phyloP scores from a whole-genome alignment of 2,888 invertebrate genomes.

The Dendrolimus houi region DNA sequence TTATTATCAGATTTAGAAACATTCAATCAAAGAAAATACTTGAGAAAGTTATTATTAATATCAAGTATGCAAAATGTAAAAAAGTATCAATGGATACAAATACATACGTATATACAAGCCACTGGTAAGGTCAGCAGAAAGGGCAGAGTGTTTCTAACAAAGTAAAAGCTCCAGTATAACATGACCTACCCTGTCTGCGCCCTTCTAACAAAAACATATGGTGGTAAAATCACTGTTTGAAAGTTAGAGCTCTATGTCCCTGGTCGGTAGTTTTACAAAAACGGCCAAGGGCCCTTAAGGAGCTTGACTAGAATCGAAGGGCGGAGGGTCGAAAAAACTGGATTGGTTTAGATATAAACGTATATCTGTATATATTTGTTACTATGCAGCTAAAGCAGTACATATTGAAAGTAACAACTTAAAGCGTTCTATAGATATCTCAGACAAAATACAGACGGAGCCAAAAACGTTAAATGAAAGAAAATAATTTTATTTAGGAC shows the following conservation, averaged over 20 bases:
- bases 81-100: background rate
- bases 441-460: too few species aligned
- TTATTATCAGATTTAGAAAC: too few species aligned
- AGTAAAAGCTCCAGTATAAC: background rate
- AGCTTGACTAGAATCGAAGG: slow-evolving; percentile 62
- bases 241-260: slow-evolving; percentile 20
- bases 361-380: too few species aligned
- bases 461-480: too few species aligned
- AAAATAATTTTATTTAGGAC: too few species aligned
- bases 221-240: background rate
- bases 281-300: slow-evolving; percentile 52
- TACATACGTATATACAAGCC: background rate
- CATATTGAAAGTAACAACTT: too few species aligned
- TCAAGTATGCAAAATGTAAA: background rate
- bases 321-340: slow-evolving; percentile 59
- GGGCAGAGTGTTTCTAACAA: background rate
- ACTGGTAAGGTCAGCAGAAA: background rate
- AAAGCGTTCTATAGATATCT: too few species aligned
- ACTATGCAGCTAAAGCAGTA: too few species aligned
- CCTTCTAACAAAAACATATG: background rate
- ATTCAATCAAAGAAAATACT: too few species aligned
- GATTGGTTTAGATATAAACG: slow-evolving; percentile 28
- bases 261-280: slow-evolving; percentile 52
- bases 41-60: background rate
- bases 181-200: background rate